phyloP scores from a whole-genome alignment of 2,113 vertebrate genomes.

The Meriones unguiculatus region DNA sequence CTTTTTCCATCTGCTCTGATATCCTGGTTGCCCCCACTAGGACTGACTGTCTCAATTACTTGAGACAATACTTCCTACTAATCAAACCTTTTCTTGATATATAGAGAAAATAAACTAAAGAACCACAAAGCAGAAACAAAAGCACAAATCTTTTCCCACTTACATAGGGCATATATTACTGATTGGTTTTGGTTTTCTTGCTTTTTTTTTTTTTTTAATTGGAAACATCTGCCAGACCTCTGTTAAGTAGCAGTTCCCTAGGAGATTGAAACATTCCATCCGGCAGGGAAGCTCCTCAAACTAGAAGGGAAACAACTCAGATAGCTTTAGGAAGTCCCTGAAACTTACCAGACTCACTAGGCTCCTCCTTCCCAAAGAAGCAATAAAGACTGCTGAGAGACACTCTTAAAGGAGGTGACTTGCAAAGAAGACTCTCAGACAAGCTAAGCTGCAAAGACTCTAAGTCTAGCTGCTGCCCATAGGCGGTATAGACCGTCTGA shows the following conservation, averaged over 20 bases:
- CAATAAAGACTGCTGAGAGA: neutral
- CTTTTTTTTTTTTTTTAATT: neutral
- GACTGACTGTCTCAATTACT: neutral
- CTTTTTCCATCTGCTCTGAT: neutral
- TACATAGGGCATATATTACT: neutral
- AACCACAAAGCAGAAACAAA: neutral
- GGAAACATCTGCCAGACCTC: neutral
- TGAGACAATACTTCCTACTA: neutral
- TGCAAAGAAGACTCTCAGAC: neutral
- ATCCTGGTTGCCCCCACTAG: neutral
- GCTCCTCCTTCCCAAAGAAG: neutral
- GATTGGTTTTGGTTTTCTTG: neutral
- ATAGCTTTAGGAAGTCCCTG: neutral
- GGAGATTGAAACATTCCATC: neutral
- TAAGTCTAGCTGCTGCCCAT: neutral
- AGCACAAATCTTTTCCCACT: conserved; percentile 5
- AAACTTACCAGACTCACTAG: neutral
- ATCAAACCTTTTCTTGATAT: neutral
- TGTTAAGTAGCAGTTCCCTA: neutral
- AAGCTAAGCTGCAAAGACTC: neutral
- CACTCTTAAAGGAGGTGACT: neutral
- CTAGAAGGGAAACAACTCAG: neutral
- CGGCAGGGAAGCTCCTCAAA: neutral
- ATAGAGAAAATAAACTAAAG: conserved; percentile 34
- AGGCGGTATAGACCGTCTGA: neutral